A percentile compares a stretch with the other conserved stretches of the same genome.
Conservation (phyloP, 1,140 invertebrate genomes). For the Apocrypta bakeri region DNA sequence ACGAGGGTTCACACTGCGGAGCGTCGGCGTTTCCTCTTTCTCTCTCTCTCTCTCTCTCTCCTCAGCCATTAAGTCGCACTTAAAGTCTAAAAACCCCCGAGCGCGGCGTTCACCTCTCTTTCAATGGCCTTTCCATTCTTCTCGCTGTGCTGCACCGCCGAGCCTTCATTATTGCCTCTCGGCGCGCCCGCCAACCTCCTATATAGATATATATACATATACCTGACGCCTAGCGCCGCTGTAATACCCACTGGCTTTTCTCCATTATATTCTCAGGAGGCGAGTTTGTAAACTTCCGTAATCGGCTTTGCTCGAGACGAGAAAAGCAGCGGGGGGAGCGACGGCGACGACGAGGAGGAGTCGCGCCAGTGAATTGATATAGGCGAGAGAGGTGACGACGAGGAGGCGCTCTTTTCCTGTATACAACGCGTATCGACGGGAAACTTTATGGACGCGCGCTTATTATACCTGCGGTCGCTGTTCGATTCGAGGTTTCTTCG, state of each 20-base stretch:
- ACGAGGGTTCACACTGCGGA: constrained; percentile 11
- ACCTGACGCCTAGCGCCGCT: not conserved
- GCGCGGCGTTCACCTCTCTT: constrained; percentile 12
- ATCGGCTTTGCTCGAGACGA: constrained; percentile 28
- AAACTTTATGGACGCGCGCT: not conserved
- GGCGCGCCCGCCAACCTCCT: not conserved
- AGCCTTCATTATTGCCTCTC: constrained; percentile 34
- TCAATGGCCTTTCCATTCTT: constrained; percentile 43
- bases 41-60: not conserved
- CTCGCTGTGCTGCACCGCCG: constrained; percentile 16
- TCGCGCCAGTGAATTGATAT: not conserved
- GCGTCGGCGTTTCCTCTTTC: constrained; percentile 4
- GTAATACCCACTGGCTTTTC: not conserved
- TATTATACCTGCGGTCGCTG: not conserved
- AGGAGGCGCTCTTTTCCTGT: no score
- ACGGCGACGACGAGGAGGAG: not conserved
- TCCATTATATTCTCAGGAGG: not conserved
- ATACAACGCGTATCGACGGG: not conserved
- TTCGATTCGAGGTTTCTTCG: not conserved
- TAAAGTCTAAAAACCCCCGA: constrained; percentile 36
- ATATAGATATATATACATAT: not conserved
- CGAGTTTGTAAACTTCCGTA: constrained; percentile 42
- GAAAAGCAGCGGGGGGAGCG: not conserved
- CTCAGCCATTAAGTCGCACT: constrained; percentile 40
- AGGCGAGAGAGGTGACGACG: not conserved